These are phyloP conservation scores for Coilia nasus DNA, from an alignment of 2,797 vertebrate genomes.

Conservation along the genomic window DNA sequence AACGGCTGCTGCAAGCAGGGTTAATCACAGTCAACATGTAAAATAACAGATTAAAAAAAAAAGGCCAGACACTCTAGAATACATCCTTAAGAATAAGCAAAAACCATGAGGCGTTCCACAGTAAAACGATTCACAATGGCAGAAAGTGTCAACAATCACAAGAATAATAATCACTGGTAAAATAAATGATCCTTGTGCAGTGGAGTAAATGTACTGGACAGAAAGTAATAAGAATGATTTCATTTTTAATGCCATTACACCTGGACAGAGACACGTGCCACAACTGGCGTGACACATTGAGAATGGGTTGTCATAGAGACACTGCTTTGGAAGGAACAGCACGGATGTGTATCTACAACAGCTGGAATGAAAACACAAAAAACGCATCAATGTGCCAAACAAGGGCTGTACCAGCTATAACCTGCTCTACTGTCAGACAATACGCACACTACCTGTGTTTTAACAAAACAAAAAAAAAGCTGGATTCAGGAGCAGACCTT, in stretches of 20 bases:
- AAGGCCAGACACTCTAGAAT: conserved; percentile 35
- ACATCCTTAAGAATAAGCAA: conserved; percentile 43
- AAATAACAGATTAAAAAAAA: conserved; percentile 38
- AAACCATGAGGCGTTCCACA: conserved; percentile 44
- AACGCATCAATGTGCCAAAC: conserved; percentile 17
- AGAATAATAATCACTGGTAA: background rate
- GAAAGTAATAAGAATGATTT: background rate
- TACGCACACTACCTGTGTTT: conserved; percentile 31
- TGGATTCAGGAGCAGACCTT: background rate
- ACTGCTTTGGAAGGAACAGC: conserved; percentile 36
- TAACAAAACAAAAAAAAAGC: conserved; percentile 45
- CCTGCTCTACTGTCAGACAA: conserved; percentile 24
- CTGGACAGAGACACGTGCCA: background rate
- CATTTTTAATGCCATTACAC: background rate
- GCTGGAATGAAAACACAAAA: conserved; percentile 48
- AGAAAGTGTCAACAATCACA: background rate
- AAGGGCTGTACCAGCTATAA: background rate
- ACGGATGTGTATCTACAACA: conserved; percentile 52
- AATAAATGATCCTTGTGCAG: background rate
- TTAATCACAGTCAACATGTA: conserved; percentile 54
- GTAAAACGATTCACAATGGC: conserved; percentile 27
- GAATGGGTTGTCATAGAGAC: conserved; percentile 60
- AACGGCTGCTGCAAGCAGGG: conserved; percentile 49
- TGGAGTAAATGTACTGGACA: background rate
- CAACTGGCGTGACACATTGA: background rate